These are phyloP conservation scores for Drosophila lini DNA, from an alignment of 1,140 invertebrate species.

Conservation along the genomic window DNA sequence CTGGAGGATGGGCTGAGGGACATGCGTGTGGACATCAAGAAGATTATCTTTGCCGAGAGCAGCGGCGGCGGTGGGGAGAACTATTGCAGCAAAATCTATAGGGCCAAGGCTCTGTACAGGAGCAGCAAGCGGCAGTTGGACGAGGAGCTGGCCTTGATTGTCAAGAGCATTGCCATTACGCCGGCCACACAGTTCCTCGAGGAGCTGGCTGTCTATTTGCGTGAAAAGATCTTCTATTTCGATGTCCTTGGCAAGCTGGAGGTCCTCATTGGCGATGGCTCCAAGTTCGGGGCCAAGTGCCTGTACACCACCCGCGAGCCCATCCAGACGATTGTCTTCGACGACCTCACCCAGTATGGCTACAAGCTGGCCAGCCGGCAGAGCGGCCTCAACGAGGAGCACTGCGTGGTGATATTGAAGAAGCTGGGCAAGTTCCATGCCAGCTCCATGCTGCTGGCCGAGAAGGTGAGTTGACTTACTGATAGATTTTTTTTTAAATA, in stretches of 20 bases:
- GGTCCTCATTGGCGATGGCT: conserved; percentile 69
- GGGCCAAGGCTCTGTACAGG: conserved; percentile 65
- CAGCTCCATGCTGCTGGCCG: conserved; percentile 73
- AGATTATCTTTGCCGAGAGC: conserved; percentile 71
- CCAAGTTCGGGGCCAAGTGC: conserved; percentile 78
- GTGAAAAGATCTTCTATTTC: conserved; percentile 81
- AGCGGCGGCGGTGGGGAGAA: conserved; percentile 77
- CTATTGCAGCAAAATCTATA: conserved; percentile 82
- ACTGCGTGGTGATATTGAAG: conserved; percentile 70
- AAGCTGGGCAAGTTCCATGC: conserved; percentile 82
- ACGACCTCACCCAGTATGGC: conserved; percentile 79
- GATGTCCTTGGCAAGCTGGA: conserved; percentile 79
- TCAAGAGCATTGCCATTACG: conserved; percentile 78
- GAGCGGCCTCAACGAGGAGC: conserved; percentile 76
- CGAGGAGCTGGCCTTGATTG: conserved; percentile 75
- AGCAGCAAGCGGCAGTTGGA: conserved; percentile 75
- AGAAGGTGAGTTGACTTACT: conserved; percentile 57
- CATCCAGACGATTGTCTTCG: conserved; percentile 82
- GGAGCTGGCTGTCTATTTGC: conserved; percentile 74
- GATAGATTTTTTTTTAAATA: too few relatives aligned
- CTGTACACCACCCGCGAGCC: conserved; percentile 75
- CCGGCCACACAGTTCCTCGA: conserved; percentile 82
- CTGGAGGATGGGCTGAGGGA: conserved; percentile 75
- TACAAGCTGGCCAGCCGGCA: conserved; percentile 78
- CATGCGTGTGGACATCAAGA: conserved; percentile 75